A percentile compares a stretch with the other conserved stretches of the same genome.
Conservation (phyloP, 2,888 invertebrate genomes). For the Sarcophaga caerulescens region DNA sequence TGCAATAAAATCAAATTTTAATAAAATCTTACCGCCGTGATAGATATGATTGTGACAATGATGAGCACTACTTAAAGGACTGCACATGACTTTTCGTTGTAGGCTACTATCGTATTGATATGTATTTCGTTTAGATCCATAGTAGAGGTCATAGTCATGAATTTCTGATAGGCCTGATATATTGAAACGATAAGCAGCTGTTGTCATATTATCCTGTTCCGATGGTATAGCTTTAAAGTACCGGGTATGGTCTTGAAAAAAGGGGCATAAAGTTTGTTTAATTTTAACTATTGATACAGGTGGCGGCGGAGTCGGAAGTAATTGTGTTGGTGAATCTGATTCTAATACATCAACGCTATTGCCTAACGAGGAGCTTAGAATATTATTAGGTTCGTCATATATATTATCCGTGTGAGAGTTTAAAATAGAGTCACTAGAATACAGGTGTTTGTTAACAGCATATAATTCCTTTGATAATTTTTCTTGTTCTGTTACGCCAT, state of each 20-base stretch:
- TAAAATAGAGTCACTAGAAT: slow-evolving; percentile 80
- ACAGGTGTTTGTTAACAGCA: slow-evolving; percentile 78
- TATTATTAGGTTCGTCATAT: slow-evolving; percentile 81
- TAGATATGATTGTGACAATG: slow-evolving; percentile 77
- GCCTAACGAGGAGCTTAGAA: slow-evolving; percentile 77
- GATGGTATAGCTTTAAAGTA: slow-evolving; percentile 80
- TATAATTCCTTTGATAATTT: slow-evolving; percentile 76
- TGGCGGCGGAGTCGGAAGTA: slow-evolving; percentile 75
- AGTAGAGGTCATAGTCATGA: slow-evolving; percentile 80
- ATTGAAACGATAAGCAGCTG: slow-evolving; percentile 77
- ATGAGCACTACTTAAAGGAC: slow-evolving; percentile 78
- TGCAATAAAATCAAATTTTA: not conserved
- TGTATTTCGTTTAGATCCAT: slow-evolving; percentile 75
- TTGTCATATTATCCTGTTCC: slow-evolving; percentile 78
- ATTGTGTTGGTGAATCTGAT: slow-evolving; percentile 74
- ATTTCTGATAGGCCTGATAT: slow-evolving; percentile 78
- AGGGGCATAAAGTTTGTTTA: slow-evolving; percentile 77
- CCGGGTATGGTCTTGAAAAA: slow-evolving; percentile 78
- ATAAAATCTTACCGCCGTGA: slow-evolving; percentile 69
- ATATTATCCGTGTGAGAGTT: slow-evolving; percentile 80
- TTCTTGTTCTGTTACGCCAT: slow-evolving; percentile 67
- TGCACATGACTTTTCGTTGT: slow-evolving; percentile 78
- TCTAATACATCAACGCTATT: slow-evolving; percentile 77
- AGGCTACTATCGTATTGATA: slow-evolving; percentile 72
- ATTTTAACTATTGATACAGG: slow-evolving; percentile 75